Evolutionary conservation across 2,113 vertebrate species (phyloP), one percentile per base, ranked within the genome.

Genomic region (Sigmodon hispidus): DNA sequence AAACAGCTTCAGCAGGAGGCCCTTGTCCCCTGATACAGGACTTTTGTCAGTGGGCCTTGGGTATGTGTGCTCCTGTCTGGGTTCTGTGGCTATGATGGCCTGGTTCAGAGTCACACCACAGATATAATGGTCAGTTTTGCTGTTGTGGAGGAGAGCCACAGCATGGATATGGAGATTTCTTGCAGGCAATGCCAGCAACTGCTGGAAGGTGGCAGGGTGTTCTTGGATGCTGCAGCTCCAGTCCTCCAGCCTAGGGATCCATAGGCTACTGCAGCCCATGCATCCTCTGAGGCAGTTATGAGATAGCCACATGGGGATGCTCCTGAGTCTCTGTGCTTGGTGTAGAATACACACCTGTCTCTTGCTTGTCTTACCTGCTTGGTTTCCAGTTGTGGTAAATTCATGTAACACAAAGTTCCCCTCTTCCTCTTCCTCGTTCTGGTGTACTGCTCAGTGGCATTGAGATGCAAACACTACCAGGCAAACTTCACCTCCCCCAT

Each of bases 131-230:
- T 98, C 98, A 0, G 91, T 98, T 0, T 97, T 93, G 84, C 97
- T 0, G 0, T 57, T 89, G 52, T 99, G 99, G 94, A 99, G 95
- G 97, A 98, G 99, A 6, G 98, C 98, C 1, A 93, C 8, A n/a
- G 31, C 5, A 1, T 70, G 40, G 50, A 59, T 5, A 5, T 85
- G 48, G 48, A 77, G 40, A 16, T 22, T 63, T 16, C 70, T 34
- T 34, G 26, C 57, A 52, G 45, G 99, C 98, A 0, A 98, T 29
- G 73, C 99, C 98, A 11, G 99, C 99, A 36, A 98, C 52, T 97
- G 98, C 98, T 98, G 16, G 95, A 96, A 22, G 98, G 97, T 17
- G 98, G 95, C 98, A 98, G 99, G 92, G 94, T 97, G 86, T 96
- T 67, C 57, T 77, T 5, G 40, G 76, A 69, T n/a, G 57, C 76